Evolutionary conservation across 2,888 invertebrate species (phyloP).

Genomic region (Eilema sororculum): DNA sequence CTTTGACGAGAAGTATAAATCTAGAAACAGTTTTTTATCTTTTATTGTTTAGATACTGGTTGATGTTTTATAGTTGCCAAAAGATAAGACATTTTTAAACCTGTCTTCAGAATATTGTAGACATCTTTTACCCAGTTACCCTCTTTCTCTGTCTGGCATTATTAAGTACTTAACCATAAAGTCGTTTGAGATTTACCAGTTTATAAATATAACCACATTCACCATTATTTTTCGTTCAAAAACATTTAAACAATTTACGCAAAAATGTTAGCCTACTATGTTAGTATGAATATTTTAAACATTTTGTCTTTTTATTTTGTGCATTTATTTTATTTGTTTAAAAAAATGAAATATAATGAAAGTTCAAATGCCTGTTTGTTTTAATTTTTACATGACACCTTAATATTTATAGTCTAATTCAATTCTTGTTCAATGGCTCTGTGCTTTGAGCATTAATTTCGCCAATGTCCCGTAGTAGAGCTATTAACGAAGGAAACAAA

Average conservation of each 20-base stretch:
- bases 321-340: slow-evolving; percentile 52
- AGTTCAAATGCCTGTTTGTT: slow-evolving; percentile 38
- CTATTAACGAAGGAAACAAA: too few relatives aligned
- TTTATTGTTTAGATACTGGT: slow-evolving; percentile 8
- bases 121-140: background rate
- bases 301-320: slow-evolving; percentile 39
- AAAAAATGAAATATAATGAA: slow-evolving; percentile 55
- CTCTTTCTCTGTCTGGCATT: background rate
- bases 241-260: background rate
- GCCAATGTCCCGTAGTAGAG: too few relatives aligned
- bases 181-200: background rate
- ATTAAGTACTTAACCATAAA: background rate
- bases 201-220: background rate
- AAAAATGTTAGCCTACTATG: slow-evolving; percentile 21
- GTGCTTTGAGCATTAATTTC: too few relatives aligned
- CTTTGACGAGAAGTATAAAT: background rate
- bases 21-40: background rate
- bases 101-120: background rate
- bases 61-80: slow-evolving; percentile 3
- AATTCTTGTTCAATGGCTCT: too few relatives aligned
- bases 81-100: background rate
- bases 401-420: background rate
- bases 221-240: background rate
- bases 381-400: slow-evolving; percentile 7
- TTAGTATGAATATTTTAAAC: slow-evolving; percentile 32